phyloP scores from a whole-genome alignment of 2,113 vertebrate species.

The Pholis gunnellus region DNA sequence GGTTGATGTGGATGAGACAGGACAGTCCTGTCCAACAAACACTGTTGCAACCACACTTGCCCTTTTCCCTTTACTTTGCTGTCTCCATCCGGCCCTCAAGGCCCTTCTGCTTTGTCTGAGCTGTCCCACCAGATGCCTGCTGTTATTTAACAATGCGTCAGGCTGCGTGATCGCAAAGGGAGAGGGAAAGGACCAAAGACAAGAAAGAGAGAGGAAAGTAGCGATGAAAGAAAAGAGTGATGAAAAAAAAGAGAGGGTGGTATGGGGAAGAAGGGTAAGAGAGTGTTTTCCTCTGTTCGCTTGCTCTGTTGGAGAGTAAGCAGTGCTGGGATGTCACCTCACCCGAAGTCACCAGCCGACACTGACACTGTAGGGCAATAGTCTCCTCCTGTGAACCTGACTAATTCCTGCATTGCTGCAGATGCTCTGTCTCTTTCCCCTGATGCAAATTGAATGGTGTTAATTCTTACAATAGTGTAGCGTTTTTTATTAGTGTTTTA shows the following conservation, averaged over 20 bases:
- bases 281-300: not conserved
- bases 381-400: slow-evolving; percentile 32
- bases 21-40: slow-evolving; percentile 64
- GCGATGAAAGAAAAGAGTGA: not conserved
- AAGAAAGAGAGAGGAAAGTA: not conserved
- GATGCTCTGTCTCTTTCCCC: not conserved
- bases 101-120: slow-evolving; percentile 55
- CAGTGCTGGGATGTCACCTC: slow-evolving; percentile 29
- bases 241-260: not conserved
- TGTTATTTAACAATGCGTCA: slow-evolving; percentile 37
- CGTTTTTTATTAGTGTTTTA: not conserved
- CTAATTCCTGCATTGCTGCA: slow-evolving; percentile 17
- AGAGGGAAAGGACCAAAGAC: not conserved
- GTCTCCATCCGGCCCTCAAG: slow-evolving; percentile 42
- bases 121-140: slow-evolving; percentile 57
- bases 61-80: slow-evolving; percentile 61
- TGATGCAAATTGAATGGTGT: not conserved
- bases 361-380: slow-evolving; percentile 22
- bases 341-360: slow-evolving; percentile 21
- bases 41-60: slow-evolving; percentile 42
- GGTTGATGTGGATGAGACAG: slow-evolving; percentile 59
- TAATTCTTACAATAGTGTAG: not conserved
- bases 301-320: slow-evolving; percentile 12
- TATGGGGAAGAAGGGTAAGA: not conserved
- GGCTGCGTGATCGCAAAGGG: not conserved